Evolutionary conservation across 35 echinoderm and acorn worm genomes (phyloP), one percentile per base, ranked within the genome.

Genomic region (Ophiothrix spiculata): DNA sequence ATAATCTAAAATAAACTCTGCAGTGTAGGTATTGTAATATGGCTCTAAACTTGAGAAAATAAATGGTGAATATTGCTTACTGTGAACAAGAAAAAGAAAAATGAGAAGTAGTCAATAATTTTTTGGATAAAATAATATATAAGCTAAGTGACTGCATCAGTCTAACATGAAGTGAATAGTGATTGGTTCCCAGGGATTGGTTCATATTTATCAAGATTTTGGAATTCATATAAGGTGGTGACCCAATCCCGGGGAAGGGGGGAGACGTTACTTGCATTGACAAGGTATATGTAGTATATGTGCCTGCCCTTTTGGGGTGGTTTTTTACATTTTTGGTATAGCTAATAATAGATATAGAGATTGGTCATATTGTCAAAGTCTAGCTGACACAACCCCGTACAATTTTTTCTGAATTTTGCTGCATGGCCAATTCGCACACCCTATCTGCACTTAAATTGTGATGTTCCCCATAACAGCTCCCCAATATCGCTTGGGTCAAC

Each of bases 1-100:
- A 60, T 79, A 81, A 86, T 90, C 85, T 38, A 93, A 56, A 29
- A 97, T 60, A 81, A 79, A 97, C 81, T 91, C 84, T 80, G 93
- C 88, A 23, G 91, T 90, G 76, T 93, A 90, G 14, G 95, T 97
- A 38, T 97, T 97, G 75, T 97, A 91, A 56, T 97, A 97, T 1
- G 95, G 95, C 35, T 90, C 91, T 77, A 97, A 46, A 81, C 95
- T 97, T 40, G 88, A 93, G 90, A 88, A 93, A 77, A 97, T 97
- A 80, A 90, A 97, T 1, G 95, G 91, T 36, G 87, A 81, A 76
- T 97, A 89, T 75, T 84, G 80, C 64, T 97, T 92, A 79, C 94
- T 97, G 87, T 63, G 42, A 80, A 90, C 37, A 80, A 90, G 74
- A 60, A 29, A 91, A 49, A 86, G 33, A 35, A 79, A 12, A 34